Conservation (phyloP, 2,888 invertebrate species). For the Drosophila merina region DNA sequence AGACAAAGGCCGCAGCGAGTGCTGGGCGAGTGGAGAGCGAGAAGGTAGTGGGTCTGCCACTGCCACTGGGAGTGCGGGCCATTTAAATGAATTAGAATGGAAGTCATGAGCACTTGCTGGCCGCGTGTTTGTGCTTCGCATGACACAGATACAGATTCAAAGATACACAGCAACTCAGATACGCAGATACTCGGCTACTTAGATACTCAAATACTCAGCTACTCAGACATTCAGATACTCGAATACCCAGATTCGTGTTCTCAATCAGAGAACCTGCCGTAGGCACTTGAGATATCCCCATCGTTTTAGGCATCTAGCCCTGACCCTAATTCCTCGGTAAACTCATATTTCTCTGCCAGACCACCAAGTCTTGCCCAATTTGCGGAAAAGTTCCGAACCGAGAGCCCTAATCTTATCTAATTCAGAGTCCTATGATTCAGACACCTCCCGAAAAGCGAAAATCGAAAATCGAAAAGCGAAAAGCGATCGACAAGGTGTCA, state of each 20-base stretch:
- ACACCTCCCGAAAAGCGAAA: conserved; percentile 1
- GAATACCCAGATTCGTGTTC: conserved; percentile 13
- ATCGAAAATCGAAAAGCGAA: not conserved
- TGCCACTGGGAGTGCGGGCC: conserved; percentile 11
- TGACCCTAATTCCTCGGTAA: conserved; percentile 73
- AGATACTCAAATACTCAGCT: conserved; percentile 30
- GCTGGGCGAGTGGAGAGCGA: not conserved
- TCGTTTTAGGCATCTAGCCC: conserved; percentile 60
- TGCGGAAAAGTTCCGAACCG: not conserved
- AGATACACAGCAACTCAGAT: conserved; percentile 24
- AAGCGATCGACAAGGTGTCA: conserved; percentile 57
- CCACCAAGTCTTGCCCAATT: not conserved
- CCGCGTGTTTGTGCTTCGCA: conserved; percentile 47
- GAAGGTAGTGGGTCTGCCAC: conserved; percentile 16
- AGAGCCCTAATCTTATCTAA: conserved; percentile 17
- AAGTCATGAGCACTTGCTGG: conserved; percentile 57
- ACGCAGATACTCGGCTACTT: conserved; percentile 23
- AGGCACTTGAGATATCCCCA: conserved; percentile 33
- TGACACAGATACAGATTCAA: conserved; percentile 65
- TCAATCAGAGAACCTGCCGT: conserved; percentile 15
- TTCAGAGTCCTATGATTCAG: conserved; percentile 31
- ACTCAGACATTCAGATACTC: not conserved
- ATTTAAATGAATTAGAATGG: conserved; percentile 76
- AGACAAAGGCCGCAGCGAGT: conserved; percentile 9
- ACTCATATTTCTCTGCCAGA: conserved; percentile 54